Percentiles rank a stretch among this genome's conserved stretches.
These are phyloP conservation scores for Resseliella maxima DNA, from an alignment of 2,888 invertebrate genomes.

Conservation along the genomic window DNA sequence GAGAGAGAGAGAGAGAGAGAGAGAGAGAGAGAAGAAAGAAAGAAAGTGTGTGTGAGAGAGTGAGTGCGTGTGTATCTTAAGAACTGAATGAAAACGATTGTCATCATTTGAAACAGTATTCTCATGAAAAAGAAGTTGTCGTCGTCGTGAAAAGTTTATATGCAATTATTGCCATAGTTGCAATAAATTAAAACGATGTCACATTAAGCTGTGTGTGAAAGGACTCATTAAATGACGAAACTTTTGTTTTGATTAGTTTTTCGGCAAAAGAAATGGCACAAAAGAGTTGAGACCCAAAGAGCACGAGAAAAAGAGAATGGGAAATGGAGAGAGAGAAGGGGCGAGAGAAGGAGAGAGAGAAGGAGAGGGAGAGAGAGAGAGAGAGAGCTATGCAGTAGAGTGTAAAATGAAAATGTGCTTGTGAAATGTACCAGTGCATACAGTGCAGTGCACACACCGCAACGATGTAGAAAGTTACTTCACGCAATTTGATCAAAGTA, in stretches of 20 bases:
- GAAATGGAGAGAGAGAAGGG: too few relatives aligned
- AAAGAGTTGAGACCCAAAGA: too few relatives aligned
- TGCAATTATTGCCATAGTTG: slow-evolving; percentile 50
- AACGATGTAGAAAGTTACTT: slow-evolving; percentile 6
- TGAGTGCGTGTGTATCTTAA: background rate
- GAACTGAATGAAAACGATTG: slow-evolving; percentile 33
- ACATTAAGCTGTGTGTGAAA: slow-evolving; percentile 48
- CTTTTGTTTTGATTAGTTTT: slow-evolving; percentile 53
- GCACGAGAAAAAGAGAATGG: too few relatives aligned
- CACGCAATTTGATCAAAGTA: slow-evolving; percentile 21
- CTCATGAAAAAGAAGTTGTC: background rate
- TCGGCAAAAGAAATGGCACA: slow-evolving; percentile 17
- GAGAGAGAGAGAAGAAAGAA: too few relatives aligned
- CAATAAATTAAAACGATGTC: slow-evolving; percentile 53
- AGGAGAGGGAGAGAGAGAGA: too few relatives aligned
- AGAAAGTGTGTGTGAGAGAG: too few relatives aligned
- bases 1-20: too few relatives aligned
- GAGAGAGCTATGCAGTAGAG: background rate
- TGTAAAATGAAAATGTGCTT: slow-evolving; percentile 27
- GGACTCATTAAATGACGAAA: slow-evolving; percentile 51
- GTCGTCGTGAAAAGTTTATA: background rate
- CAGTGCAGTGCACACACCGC: background rate
- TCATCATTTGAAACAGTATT: background rate
- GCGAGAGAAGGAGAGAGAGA: too few relatives aligned
- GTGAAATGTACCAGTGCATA: background rate